phyloP scores from a whole-genome alignment of 2,797 vertebrate species.

The Dermochelys coriacea region DNA sequence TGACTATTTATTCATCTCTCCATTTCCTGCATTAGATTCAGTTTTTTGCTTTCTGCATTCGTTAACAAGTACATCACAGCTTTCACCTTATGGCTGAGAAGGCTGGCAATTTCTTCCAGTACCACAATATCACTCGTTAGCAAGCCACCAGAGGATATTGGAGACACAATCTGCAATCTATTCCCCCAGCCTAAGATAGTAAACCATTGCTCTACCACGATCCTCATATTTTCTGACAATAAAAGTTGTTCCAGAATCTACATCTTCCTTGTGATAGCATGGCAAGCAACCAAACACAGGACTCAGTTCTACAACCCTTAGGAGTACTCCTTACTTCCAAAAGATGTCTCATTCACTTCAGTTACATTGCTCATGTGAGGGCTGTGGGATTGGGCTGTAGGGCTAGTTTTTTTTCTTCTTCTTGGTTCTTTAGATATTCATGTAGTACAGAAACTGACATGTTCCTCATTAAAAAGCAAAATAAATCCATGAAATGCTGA shows the following conservation, averaged over 20 bases:
- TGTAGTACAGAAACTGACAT: constrained; percentile 24
- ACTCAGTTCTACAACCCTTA: background rate
- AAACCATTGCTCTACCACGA: background rate
- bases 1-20: background rate
- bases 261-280: background rate
- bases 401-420: background rate
- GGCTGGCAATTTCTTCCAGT: background rate
- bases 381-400: background rate
- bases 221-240: background rate
- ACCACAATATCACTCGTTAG: background rate
- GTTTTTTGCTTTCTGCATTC: constrained; percentile 6
- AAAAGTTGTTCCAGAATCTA: background rate
- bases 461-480: constrained; percentile 49
- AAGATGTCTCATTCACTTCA: no score
- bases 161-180: background rate
- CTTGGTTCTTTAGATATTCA: constrained; percentile 25
- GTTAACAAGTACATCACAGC: background rate
- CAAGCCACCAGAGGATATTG: background rate
- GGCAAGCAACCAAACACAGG: background rate
- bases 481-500: constrained; percentile 43
- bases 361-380: accelerated
- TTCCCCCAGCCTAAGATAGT: background rate
- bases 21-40: background rate
- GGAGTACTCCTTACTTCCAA: background rate
- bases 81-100: background rate